Conservation (phyloP, 2,113 vertebrate genomes). For the Tenrec ecaudatus region DNA sequence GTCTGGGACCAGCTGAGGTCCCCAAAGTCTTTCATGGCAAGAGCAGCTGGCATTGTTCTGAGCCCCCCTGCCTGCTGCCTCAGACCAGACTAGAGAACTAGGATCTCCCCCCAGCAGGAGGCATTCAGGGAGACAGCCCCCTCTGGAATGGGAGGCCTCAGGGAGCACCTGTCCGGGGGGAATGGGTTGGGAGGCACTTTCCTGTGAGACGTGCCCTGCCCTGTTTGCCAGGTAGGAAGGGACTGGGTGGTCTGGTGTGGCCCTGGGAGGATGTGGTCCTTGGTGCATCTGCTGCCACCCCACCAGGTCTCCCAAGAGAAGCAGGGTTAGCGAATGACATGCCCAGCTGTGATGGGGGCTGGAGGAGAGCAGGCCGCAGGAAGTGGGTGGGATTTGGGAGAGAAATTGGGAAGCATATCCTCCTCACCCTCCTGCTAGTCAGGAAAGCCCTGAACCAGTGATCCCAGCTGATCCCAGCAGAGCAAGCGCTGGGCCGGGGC, state of each 20-base stretch:
- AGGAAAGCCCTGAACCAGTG: neutral
- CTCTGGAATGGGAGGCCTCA: neutral
- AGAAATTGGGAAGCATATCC: slow-evolving; percentile 64
- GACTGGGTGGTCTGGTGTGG: neutral
- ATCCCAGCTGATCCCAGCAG: neutral
- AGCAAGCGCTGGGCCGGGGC: neutral
- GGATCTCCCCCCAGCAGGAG: neutral
- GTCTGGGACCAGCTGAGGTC: neutral
- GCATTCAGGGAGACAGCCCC: neutral
- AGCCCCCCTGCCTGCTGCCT: too few species aligned
- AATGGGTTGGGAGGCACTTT: neutral
- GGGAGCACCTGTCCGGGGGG: neutral
- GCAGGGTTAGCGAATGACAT: slow-evolving; percentile 18
- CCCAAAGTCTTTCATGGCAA: neutral
- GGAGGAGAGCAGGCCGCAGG: neutral
- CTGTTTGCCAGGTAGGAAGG: neutral
- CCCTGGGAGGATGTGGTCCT: slow-evolving; percentile 40
- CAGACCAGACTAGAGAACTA: neutral
- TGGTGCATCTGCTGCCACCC: neutral
- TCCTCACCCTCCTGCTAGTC: neutral
- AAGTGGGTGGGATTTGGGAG: neutral
- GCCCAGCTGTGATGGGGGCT: neutral
- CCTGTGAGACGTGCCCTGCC: neutral
- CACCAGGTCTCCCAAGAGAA: slow-evolving; percentile 28
- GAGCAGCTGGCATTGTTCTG: neutral